Conservation (phyloP, 2,797 vertebrate genomes). For the Chrosomus eos region DNA sequence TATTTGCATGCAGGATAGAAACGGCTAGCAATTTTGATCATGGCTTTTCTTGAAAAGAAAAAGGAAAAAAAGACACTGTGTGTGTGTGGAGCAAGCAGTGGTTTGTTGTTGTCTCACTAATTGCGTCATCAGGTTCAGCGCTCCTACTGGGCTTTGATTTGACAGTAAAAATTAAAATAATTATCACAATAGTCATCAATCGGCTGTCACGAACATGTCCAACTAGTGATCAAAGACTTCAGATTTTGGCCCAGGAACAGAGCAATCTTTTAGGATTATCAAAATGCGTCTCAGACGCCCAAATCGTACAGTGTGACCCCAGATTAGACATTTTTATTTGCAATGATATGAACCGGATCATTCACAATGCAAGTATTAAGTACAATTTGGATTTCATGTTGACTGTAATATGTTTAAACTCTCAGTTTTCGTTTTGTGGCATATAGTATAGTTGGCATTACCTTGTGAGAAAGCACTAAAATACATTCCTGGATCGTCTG, state of each 20-base stretch:
- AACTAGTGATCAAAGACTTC: background rate
- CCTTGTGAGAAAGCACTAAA: background rate
- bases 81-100: no score
- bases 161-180: background rate
- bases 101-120: no score
- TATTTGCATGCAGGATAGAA: no score
- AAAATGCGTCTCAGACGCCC: background rate
- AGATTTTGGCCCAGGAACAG: background rate
- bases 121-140: no score
- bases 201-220: background rate
- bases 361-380: background rate
- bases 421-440: background rate
- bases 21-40: no score
- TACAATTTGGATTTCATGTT: background rate
- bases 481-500: background rate
- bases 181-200: background rate
- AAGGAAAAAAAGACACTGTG: no score
- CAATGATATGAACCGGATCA: background rate
- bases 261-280: background rate
- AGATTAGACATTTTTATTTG: background rate
- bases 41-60: no score
- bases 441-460: background rate
- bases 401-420: background rate
- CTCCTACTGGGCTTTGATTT: no score
- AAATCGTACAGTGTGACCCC: background rate